Evolutionary conservation across 2,797 vertebrate species (phyloP).

Genomic region (Channallabes apus): DNA sequence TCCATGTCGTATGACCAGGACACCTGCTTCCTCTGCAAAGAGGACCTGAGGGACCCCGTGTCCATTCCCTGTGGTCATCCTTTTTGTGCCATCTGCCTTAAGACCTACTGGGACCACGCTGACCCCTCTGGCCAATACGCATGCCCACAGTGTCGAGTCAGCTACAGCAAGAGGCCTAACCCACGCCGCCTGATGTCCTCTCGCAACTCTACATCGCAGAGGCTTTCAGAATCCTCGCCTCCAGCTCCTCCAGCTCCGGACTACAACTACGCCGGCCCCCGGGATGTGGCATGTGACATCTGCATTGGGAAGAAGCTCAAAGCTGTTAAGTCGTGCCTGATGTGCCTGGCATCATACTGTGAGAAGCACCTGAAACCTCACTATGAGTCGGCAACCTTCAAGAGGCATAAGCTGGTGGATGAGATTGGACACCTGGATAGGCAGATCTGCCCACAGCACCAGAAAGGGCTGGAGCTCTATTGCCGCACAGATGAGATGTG

Average conservation of each 20-base stretch:
- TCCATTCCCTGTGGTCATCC: constrained; percentile 79
- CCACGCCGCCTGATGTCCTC: constrained; percentile 69
- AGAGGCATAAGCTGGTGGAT: constrained; percentile 93
- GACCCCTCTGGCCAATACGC: constrained; percentile 71
- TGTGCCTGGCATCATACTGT: constrained; percentile 95
- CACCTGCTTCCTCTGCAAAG: constrained; percentile 77
- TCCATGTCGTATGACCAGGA: constrained; percentile 74
- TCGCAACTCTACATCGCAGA: constrained; percentile 55
- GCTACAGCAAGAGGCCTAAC: constrained; percentile 77
- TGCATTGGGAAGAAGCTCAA: constrained; percentile 94
- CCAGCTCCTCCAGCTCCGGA: constrained; percentile 76
- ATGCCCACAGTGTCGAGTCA: constrained; percentile 76
- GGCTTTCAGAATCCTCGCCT: constrained; percentile 63
- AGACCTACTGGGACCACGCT: constrained; percentile 81
- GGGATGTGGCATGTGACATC: constrained; percentile 94
- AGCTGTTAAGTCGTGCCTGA: constrained; percentile 92
- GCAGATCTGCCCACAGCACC: constrained; percentile 93
- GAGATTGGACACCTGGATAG: constrained; percentile 94
- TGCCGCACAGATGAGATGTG: constrained; percentile 97
- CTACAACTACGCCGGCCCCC: constrained; percentile 78
- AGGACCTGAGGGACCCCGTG: constrained; percentile 75
- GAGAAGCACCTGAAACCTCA: constrained; percentile 95
- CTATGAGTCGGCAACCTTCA: constrained; percentile 89
- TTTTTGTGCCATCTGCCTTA: constrained; percentile 78
- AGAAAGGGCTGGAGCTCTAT: constrained; percentile 97